Evolutionary conservation across 2,888 invertebrate genomes (phyloP), one percentile per base, ranked within the genome.

Genomic region (Peribatodes rhomboidaria): DNA sequence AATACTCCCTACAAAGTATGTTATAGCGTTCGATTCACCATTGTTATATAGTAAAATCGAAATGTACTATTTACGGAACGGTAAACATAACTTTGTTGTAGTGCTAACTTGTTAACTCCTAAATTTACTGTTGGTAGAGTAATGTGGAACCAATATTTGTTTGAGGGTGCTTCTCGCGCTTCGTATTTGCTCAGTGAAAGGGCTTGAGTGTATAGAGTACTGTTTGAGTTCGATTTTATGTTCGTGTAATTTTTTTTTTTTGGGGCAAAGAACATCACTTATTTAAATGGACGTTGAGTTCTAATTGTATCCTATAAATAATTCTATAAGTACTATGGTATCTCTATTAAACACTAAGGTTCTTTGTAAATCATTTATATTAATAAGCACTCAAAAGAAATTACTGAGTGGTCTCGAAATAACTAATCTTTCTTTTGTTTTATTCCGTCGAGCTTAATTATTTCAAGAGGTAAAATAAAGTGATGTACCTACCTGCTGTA

Each of bases 121-220:
- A 79, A 85, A 84, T 87, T 87, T 87, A 88, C 77, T 79, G 77
- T 78, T 75, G 75, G 76, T 16, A 84, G 83, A 83, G 81, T 81
- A 84, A 84, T 78, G 80, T 72, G 80, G 80, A 85, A 84, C 85
- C 86, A 85, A 87, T 86, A 86, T 86, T 86, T 86, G 83, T 84
- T 84, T 67, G 80, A 73, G 79, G 78, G 80, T 73, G 76, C 75
- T 67, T 71, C 72, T 55, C 49, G 41, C 41, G 71, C 71, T 73
- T 76, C 65, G 68, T 66, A 65, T 76, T 73, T 74, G 74, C 67
- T 74, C 37, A 49, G 41, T 14, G 54, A n/a, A 22, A 35, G 35
- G 53, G 18, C 18, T 35, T n/a, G 35, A 20, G 35, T 20, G 35
- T 18, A 50, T 35, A 50, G 18, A 35, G n/a, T 47, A 9, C n/a